Evolutionary conservation across 1,140 invertebrate species (phyloP), one percentile per base, ranked within the genome.

Genomic region (Papilio aristodemus): DNA sequence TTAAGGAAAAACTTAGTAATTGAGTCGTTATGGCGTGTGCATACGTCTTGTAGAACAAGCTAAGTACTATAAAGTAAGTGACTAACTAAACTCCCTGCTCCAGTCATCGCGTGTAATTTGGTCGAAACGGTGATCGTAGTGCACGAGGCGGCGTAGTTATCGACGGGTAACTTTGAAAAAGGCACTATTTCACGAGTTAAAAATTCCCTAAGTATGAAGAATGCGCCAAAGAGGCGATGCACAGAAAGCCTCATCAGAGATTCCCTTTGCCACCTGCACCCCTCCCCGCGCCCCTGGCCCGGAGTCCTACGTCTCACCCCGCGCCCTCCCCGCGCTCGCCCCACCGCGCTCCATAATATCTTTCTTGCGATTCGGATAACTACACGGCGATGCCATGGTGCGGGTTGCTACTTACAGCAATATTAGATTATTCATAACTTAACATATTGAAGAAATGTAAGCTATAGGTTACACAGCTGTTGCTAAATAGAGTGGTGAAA

Each of bases 201-300:
- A 60, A 60, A 60, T 62, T 62, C 59, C 59, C 36, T 62, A 38
- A 37, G 59, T 17, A 17, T 7, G 59, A 36, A n/a, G 57, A 27
- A 58, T 36, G 46, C 46, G 19, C 46, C 2, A 6, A 32, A 6
- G 46, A 54, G 46, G 46, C 46, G 19, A 22, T 54, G 46, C 46
- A 54, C 46, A 54, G 46, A 54, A 58, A 66, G 71, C 68, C 72
- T 82, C 80, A 80, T 82, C 73, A 72, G 54, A 68, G 71, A 82
- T 82, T 82, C 80, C 72, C 76, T 82, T 82, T 82, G 72, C 72
- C 14, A 32, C 59, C 36, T 43, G 57, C 27, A 62, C 70, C 37
- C 71, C 54, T 10, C 43, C 17, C 17, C 17, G 43, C 43, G 14
- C 17, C 43, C 13, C 37, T 38, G n/a, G n/a, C n/a, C n/a, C n/a